Evolutionary conservation across 1,140 invertebrate genomes (phyloP), one percentile per base, ranked within the genome.

Genomic region (Aphelenchoides avenae): DNA sequence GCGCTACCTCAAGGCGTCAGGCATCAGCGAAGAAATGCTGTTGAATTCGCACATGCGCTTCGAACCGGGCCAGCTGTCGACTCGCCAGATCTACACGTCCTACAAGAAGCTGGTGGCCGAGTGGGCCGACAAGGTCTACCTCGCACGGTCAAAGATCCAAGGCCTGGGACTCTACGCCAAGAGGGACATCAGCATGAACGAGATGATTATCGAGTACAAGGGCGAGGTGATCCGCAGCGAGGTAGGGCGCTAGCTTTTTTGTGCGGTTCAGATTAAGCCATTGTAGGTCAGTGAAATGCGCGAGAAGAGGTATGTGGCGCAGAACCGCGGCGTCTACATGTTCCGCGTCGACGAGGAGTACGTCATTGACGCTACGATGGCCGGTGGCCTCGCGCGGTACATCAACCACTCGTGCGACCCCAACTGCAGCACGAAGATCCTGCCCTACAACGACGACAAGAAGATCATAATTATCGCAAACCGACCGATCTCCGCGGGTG

Each of bases 281-380:
- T n/a, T 59, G 27, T 41, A 68, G 65, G 51, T 68, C 7, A 42
- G 67, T 42, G 65, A 70, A 34, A 39, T 57, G 9, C 65, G 73
- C 18, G 73, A 75, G 48, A 75, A 68, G 49, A 51, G 49, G 9
- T 75, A 75, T 61, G 41, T 58, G 9, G 50, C 46, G 11, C 74
- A 94, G 88, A 98, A 98, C 82, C 89, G 93, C 68, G 95, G 95
- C 60, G 92, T 97, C 76, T 99, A 99, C 80, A 99, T 99, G 95
- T 99, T 99, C 81, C 86, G 95, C 27, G 82, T 98, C 76, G 93
- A 97, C 78, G 91, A 96, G 78, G 88, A 97, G 73, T 84, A 87
- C 50, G 91, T 99, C 15, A 87, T 98, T 61, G 95, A 99, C 82
- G 95, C 95, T 15, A 98, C 94, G 2, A 82, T 97, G 65, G 84